Conservation (phyloP, 2,888 invertebrate species). For the Caenorhabditis panamensis region DNA sequence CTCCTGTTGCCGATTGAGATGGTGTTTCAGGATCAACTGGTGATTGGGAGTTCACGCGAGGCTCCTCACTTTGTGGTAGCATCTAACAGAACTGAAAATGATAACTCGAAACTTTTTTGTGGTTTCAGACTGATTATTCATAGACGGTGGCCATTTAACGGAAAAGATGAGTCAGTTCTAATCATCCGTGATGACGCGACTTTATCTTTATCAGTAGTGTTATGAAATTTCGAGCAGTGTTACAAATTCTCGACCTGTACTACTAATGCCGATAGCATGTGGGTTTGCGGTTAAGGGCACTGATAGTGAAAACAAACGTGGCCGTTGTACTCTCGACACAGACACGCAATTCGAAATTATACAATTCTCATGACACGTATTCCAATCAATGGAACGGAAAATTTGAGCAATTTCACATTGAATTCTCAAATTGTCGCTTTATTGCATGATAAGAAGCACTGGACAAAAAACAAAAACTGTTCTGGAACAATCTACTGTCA, state of each 20-base stretch:
- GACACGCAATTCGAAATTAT: neutral
- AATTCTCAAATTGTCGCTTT: neutral
- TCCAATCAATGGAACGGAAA: neutral
- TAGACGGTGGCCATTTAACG: neutral
- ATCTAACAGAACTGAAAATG: neutral
- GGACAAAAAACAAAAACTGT: neutral
- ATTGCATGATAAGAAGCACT: neutral
- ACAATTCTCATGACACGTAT: neutral
- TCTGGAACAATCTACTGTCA: neutral
- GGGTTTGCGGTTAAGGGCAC: constrained; percentile 2
- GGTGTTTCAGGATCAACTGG: too few species aligned
- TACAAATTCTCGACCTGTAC: too few species aligned
- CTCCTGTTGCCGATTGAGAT: neutral
- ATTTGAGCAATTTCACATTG: neutral
- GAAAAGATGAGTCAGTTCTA: neutral
- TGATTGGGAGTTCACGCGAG: neutral
- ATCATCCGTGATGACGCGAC: neutral
- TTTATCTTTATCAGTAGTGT: neutral
- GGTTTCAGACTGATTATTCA: neutral
- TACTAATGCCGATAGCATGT: neutral
- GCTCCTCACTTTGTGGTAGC: neutral
- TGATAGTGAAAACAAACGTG: constrained; percentile 30
- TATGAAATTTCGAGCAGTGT: neutral
- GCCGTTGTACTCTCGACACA: neutral
- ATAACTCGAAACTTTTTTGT: neutral